Base-by-base conservation (phyloP, 2,888 invertebrate species). In the Leptopilina drosophilae region DNA sequence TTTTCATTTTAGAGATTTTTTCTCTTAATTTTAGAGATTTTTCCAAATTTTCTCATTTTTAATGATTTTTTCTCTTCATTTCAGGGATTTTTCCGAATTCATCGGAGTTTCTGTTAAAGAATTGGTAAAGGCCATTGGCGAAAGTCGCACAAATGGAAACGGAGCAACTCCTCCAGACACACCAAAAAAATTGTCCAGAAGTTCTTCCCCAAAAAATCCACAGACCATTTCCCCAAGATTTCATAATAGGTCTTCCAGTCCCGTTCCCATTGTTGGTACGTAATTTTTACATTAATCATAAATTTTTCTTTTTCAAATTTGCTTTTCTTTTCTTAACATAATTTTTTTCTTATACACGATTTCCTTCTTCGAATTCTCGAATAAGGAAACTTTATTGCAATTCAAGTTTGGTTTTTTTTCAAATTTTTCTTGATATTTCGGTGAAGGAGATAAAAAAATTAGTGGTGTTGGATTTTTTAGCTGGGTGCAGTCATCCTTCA, bases 141-240 rank as follows among this genome's bases (percentile, higher is more conserved):
- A 96, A 89, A 94, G 95, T 80, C 93, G 95, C 73, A 95, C 95
- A n/a, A 97, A 96, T 92, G 96, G 96, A 2, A 96, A 96, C 90
- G 95, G 95, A 53, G 94, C 94, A 1, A 96, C 95, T 0, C 95
- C 95, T 7, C 95, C 95, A 5, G 94, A 94, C 69, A 95, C 95
- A 0, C 95, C 95, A 6, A 93, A 93, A 76, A 92, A 93, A 79
- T 88, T 89, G 80, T 91, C 92, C 15, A 87, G 93, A 84, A 93
- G 93, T 80, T 93, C 92, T 53, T 93, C 93, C 81, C 93, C 94
- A 7, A 92, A 93, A 84, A 91, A 92, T 87, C 88, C 90, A 67
- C 92, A 91, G 85, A 91, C 91, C 80, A 91, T 91, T 80, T 93
- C 93, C 42, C 92, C 93, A 46, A 92, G 93, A 88, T 90, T 92